Evolutionary conservation across 2,113 vertebrate species (phyloP), one percentile per base, ranked within the genome.

Genomic region (Rhabdornis inornatus): DNA sequence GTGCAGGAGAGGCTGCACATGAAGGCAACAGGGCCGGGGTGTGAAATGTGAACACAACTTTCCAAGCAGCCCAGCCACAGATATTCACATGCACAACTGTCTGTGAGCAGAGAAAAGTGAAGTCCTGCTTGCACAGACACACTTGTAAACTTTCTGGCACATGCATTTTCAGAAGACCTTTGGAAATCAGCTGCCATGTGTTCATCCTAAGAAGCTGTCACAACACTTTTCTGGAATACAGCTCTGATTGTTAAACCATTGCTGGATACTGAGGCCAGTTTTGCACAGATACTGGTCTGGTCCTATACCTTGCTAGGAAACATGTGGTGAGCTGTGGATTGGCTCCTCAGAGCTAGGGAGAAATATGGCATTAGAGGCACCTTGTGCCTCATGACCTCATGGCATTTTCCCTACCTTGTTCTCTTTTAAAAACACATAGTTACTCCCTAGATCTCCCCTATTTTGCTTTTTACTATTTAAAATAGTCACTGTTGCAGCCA

Each of bases 21-120:
- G 25, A 13, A 35, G 40, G 56, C 25, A 31, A n/a, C 0, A 5
- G 28, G 53, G 47, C 6, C 0, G 0, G 44, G 13, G 52, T 59
- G 23, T 39, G 50, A 52, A 68, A 64, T 6, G 30, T 57, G 56
- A 80, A 28, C 16, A 66, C 39, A 49, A 23, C 64, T 63, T 83
- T 30, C 50, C 63, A 82, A 65, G n/a, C 52, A 53, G 23, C 33
- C 35, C 68, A 72, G 52, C 27, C 33, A 25, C 15, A 6, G 7
- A 28, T 21, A n/a, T 57, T 31, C 11, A 42, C 28, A 35, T 31
- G 20, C 60, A 68, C 47, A 57, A 5, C 28, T 47, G 42, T 9
- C 44, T 66, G 61, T 19, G 39, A 88, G 55, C 42, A 0, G 20
- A 65, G 57, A 28, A 8, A 47, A 92, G 47, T 39, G 63, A 69